A percentile compares a stretch with the other conserved stretches of the same genome.
Conservation (phyloP, 2,113 vertebrate species). For the Helogale parvula region DNA sequence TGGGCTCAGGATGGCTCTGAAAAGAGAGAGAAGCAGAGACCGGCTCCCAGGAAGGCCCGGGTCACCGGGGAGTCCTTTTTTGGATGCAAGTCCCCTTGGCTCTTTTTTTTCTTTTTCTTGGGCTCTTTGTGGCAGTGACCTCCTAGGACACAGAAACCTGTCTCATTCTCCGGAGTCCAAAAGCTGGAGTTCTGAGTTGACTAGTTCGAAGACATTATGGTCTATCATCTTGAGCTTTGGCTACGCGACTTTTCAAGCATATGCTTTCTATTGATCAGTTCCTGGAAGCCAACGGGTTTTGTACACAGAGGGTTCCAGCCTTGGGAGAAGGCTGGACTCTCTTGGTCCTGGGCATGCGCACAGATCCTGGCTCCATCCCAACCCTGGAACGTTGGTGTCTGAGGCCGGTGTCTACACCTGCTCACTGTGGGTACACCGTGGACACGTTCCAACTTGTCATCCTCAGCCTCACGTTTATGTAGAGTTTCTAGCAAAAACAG, state of each 20-base stretch:
- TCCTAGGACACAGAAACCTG: not conserved
- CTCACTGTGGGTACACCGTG: too few relatives aligned
- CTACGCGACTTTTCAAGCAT: not conserved
- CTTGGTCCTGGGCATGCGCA: not conserved
- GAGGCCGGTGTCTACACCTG: not conserved
- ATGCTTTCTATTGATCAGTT: not conserved
- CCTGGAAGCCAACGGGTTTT: not conserved
- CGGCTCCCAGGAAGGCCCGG: not conserved
- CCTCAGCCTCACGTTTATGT: not conserved
- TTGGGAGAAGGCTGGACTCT: not conserved
- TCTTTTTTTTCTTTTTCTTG: too few relatives aligned
- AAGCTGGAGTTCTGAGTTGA: not conserved
- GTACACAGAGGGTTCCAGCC: not conserved
- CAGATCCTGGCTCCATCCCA: not conserved
- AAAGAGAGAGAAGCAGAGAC: too few relatives aligned
- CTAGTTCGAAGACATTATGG: not conserved
- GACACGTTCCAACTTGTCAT: not conserved
- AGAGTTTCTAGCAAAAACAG: not conserved
- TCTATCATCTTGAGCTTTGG: not conserved
- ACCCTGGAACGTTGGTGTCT: not conserved
- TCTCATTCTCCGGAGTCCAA: not conserved
- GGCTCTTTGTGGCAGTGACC: not conserved
- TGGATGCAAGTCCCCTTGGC: not conserved
- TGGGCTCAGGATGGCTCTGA: not conserved
- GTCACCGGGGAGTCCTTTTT: not conserved